Base-by-base conservation (phyloP, 2,797 vertebrate species). In the Coreius guichenoti region DNA sequence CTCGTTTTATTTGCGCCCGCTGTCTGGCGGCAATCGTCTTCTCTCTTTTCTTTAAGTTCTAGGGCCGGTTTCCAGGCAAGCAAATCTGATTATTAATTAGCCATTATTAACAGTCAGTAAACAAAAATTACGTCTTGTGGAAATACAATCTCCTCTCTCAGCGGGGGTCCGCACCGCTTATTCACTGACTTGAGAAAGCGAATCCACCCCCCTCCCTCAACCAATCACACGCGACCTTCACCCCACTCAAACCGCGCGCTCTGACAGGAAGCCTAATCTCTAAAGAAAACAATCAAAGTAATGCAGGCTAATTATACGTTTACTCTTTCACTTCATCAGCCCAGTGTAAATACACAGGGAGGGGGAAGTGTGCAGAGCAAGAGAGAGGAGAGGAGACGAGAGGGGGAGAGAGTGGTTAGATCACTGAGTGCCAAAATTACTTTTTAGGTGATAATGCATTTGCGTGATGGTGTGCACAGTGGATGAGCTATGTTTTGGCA, bases 51-150 rank as follows among this genome's bases (percentile, higher is more conserved):
- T 91, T 88, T 90, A 93, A 94, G 95, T 93, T 88, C 76, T 84
- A 63, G 69, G 58, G 92, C 89, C 92, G 92, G 91, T 93, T 95
- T 96, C 93, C 93, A 93, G 92, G 96, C 83, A 93, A 93, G 94
- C 94, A 95, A 95, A 95, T 96, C 95, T 96, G 96, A 97, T 98
- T 98, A 98, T 98, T 98, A 99, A 99, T 98, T 98, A 98, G 96
- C 94, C 96, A 99, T 99, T 99, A 98, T 98, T 98, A 99, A 99
- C 98, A 98, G 96, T 95, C 97, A 96, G 97, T 99, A 99, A 98
- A 99, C 98, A 99, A 99, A 95, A 97, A 99, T 99, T 97, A 96
- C 95, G 96, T 95, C 96, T 95, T 91, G 96, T 95, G 96, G 96
- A 97, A 98, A 97, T 95, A 97, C 97, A 99, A 99, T 98, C 96